A percentile compares a stretch with the other conserved stretches of the same genome.
Evolutionary conservation across 2,113 vertebrate genomes (phyloP).

Genomic region (Microcebus murinus): DNA sequence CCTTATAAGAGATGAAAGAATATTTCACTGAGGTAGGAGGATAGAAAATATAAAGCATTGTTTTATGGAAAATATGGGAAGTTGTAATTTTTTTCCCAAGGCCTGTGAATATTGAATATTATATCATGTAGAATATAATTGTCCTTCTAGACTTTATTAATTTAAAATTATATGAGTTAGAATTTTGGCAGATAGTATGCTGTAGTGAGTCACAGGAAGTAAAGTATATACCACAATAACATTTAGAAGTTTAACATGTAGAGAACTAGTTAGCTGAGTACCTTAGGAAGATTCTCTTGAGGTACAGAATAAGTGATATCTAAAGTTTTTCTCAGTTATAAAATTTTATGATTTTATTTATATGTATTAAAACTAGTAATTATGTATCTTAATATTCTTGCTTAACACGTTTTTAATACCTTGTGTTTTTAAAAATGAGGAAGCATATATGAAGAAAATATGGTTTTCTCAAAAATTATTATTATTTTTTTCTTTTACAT

Average conservation of each 20-base stretch:
- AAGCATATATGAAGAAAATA: background rate
- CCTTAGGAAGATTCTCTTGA: slow-evolving; percentile 3
- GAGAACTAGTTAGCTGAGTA: background rate
- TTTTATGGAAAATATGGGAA: background rate
- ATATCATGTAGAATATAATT: background rate
- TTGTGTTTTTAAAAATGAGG: slow-evolving; percentile 22
- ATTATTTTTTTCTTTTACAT: slow-evolving; percentile 22
- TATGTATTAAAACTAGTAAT: slow-evolving; percentile 31
- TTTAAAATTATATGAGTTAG: slow-evolving; percentile 51
- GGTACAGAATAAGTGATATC: background rate
- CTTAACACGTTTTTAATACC: slow-evolving; percentile 33
- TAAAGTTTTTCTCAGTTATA: background rate
- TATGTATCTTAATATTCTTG: slow-evolving; percentile 43
- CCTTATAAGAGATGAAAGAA: slow-evolving; percentile 8
- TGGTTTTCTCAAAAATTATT: slow-evolving; percentile 19
- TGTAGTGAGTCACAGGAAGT: background rate
- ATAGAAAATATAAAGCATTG: slow-evolving; percentile 38
- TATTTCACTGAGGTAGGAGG: background rate
- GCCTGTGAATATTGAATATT: background rate
- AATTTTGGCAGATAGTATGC: slow-evolving; percentile 6
- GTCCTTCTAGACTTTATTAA: background rate
- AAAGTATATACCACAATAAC: background rate
- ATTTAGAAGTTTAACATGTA: background rate
- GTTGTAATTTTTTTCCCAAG: background rate
- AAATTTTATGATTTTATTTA: slow-evolving; percentile 22